These are phyloP conservation scores for Drosophila suboccidentalis DNA, from an alignment of 2,888 invertebrate species.

Conservation along the genomic window DNA sequence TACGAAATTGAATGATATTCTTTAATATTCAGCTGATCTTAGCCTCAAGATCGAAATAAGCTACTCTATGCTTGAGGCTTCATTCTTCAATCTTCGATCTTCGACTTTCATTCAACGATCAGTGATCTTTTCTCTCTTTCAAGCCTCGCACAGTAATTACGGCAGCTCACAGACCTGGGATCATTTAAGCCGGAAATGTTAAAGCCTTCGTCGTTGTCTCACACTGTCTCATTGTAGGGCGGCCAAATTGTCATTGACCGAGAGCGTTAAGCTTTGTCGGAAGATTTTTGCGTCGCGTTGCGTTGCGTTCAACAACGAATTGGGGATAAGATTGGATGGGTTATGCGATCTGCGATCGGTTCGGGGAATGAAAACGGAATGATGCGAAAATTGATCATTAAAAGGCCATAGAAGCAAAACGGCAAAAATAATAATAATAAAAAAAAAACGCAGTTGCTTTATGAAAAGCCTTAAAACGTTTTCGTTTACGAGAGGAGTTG, in stretches of 20 bases:
- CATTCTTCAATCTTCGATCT: neutral
- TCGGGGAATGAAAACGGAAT: slow-evolving; percentile 11
- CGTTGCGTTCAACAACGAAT: neutral
- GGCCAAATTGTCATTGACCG: slow-evolving; percentile 55
- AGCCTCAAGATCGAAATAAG: slow-evolving; percentile 9
- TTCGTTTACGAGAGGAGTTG: slow-evolving; percentile 82
- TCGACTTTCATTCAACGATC: slow-evolving; percentile 3
- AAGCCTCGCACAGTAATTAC: slow-evolving; percentile 36
- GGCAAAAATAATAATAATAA: slow-evolving; percentile 16
- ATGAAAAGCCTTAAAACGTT: slow-evolving; percentile 83
- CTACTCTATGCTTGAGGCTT: neutral
- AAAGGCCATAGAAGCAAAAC: slow-evolving; percentile 41
- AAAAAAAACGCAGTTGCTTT: slow-evolving; percentile 34
- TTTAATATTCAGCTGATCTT: slow-evolving; percentile 12
- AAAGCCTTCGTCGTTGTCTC: slow-evolving; percentile 22
- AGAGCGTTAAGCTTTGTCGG: slow-evolving; percentile 59
- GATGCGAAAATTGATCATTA: slow-evolving; percentile 55
- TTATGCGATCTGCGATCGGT: neutral
- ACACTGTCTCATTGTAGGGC: slow-evolving; percentile 32
- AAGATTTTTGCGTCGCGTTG: slow-evolving; percentile 23
- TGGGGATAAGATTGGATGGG: slow-evolving; percentile 18
- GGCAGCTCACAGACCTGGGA: slow-evolving; percentile 12
- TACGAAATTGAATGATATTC: neutral
- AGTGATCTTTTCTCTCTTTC: neutral
- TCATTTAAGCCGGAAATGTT: slow-evolving; percentile 58